A percentile compares a stretch with the other conserved stretches of the same genome.
Conservation (phyloP, 2,113 vertebrate genomes). For the Otus sunia region DNA sequence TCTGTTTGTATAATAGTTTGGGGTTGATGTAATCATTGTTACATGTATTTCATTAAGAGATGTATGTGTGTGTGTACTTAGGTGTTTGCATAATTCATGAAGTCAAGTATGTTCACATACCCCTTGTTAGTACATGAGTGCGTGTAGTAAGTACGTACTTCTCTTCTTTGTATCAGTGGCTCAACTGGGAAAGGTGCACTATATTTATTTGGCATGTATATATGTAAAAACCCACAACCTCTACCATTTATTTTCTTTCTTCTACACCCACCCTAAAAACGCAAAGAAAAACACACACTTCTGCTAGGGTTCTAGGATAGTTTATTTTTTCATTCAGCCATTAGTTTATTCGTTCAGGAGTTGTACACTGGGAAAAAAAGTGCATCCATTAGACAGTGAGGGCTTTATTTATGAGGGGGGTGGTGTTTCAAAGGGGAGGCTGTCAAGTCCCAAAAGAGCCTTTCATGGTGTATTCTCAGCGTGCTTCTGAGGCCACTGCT, state of each 20-base stretch:
- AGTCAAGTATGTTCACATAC: constrained; percentile 54
- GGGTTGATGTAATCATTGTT: constrained; percentile 59
- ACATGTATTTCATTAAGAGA: constrained; percentile 55
- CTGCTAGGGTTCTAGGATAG: constrained; percentile 40
- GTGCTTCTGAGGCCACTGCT: constrained; percentile 69
- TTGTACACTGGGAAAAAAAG: constrained; percentile 67
- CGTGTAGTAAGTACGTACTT: neutral
- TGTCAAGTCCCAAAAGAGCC: constrained; percentile 67
- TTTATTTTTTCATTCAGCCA: constrained; percentile 75
- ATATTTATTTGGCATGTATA: constrained; percentile 3
- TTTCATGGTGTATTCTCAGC: constrained; percentile 68
- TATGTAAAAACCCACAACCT: constrained; percentile 46
- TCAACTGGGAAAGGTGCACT: constrained; percentile 25
- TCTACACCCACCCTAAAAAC: constrained; percentile 51
- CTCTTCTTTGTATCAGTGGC: neutral
- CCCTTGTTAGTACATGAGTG: constrained; percentile 9
- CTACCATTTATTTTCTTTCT: constrained; percentile 65
- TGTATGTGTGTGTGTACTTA: constrained; percentile 1
- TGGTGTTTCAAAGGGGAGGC: constrained; percentile 63
- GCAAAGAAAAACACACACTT: constrained; percentile 64
- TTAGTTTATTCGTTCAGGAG: constrained; percentile 71
- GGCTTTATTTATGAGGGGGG: constrained; percentile 70
- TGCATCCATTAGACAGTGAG: constrained; percentile 71
- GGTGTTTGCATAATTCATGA: constrained; percentile 63
- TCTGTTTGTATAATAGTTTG: constrained; percentile 65